phyloP scores from a whole-genome alignment of 2,888 invertebrate species.

The Eristalis pertinax region DNA sequence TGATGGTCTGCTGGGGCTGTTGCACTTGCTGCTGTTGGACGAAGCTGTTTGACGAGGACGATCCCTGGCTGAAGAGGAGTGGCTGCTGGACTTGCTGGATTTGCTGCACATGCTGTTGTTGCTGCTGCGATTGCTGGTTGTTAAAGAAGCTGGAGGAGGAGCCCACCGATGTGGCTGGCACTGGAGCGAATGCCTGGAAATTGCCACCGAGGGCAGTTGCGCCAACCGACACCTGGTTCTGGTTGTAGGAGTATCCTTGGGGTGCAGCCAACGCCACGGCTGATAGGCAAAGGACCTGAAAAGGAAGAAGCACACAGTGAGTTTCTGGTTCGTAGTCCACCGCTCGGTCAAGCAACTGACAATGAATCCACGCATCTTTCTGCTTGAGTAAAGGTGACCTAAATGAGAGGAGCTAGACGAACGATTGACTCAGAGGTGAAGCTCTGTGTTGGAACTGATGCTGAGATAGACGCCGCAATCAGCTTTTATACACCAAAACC shows the following conservation, averaged over 20 bases:
- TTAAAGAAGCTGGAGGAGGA: conserved; percentile 3
- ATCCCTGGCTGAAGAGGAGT: conserved; percentile 30
- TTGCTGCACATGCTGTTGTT: neutral
- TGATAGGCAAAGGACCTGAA: conserved; percentile 78
- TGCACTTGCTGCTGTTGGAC: conserved; percentile 74
- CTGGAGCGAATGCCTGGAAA: conserved; percentile 37
- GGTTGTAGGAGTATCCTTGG: conserved; percentile 79
- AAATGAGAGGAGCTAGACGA: conserved; percentile 18
- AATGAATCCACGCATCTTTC: conserved; percentile 80
- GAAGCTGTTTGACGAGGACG: conserved; percentile 51
- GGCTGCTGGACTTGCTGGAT: conserved; percentile 33
- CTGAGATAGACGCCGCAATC: conserved; percentile 30
- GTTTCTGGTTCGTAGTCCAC: neutral
- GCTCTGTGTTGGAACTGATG: conserved; percentile 61
- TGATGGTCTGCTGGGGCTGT: conserved; percentile 76
- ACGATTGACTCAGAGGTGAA: conserved; percentile 39
- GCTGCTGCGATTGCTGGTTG: conserved; percentile 1
- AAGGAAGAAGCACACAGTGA: conserved; percentile 4
- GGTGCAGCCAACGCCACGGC: conserved; percentile 78
- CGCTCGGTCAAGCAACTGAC: conserved; percentile 74
- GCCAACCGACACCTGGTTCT: conserved; percentile 39
- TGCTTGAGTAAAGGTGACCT: conserved; percentile 37
- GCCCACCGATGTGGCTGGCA: neutral
- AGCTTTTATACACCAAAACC: conserved; percentile 60
- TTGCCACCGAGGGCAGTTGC: conserved; percentile 38